Percentiles rank a stretch among this genome's conserved stretches.
Evolutionary conservation across 2,888 invertebrate genomes (phyloP).

Genomic region (Polydrusus pterygomalis): DNA sequence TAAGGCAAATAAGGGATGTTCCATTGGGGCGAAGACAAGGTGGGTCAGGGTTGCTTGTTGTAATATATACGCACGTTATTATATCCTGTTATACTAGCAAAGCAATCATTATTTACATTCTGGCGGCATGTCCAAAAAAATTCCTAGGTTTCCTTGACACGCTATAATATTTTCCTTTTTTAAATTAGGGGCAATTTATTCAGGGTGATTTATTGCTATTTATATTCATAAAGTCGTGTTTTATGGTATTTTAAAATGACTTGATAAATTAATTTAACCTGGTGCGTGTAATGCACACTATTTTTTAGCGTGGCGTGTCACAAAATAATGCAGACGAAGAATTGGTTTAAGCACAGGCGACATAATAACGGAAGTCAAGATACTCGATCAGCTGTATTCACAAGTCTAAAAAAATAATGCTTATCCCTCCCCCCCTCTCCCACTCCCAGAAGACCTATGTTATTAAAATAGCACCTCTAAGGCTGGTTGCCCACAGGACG

Average conservation of each 20-base stretch:
- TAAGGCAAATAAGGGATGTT: not conserved
- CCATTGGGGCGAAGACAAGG: not conserved
- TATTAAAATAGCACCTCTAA: no score
- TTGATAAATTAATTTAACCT: conserved; percentile 43
- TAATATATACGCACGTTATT: not conserved
- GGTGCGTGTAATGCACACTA: conserved; percentile 14
- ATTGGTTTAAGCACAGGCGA: not conserved
- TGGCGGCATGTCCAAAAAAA: conserved; percentile 44
- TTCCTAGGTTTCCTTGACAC: conserved; percentile 45
- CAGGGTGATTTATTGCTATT: conserved; percentile 47
- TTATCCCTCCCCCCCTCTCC: no score
- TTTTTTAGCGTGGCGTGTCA: not conserved
- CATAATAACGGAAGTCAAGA: no score
- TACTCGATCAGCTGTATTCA: no score
- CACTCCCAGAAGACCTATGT: no score
- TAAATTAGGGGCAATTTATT: conserved; percentile 53
- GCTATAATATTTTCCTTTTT: conserved; percentile 54
- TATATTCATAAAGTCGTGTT: conserved; percentile 49
- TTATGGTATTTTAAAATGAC: conserved; percentile 44
- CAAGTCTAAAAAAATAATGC: no score
- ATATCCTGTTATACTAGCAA: not conserved
- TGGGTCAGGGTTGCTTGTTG: not conserved
- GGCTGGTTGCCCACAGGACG: no score
- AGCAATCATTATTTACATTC: conserved; percentile 36
- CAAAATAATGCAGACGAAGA: not conserved